A percentile compares a stretch with the other conserved stretches of the same genome.
These are phyloP conservation scores for Hypolimnas misippus DNA, from an alignment of 2,888 invertebrate genomes.

Conservation along the genomic window DNA sequence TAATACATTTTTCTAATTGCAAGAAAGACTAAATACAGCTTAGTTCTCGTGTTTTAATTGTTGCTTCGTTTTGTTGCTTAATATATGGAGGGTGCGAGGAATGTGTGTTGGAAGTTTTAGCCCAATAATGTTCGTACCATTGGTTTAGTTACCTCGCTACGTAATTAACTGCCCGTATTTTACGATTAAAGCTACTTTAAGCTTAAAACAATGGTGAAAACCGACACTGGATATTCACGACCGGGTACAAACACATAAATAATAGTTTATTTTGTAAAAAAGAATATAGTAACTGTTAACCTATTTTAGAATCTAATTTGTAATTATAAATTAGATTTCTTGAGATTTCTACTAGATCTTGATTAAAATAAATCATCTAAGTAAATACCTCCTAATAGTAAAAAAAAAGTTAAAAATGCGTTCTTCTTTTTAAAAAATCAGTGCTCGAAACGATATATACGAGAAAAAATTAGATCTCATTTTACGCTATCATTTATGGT, in stretches of 20 bases:
- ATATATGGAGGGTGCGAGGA: background rate
- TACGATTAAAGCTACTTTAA: slow-evolving; percentile 3
- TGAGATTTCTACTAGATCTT: too few species aligned
- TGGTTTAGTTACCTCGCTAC: slow-evolving; percentile 3
- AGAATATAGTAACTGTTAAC: too few species aligned
- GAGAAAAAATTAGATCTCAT: background rate
- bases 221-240: background rate
- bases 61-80: background rate
- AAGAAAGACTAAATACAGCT: background rate
- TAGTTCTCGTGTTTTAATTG: background rate
- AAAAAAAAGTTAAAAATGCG: too few species aligned
- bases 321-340: too few species aligned
- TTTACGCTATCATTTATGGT: background rate
- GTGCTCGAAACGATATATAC: too few species aligned
- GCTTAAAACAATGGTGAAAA: background rate
- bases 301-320: too few species aligned
- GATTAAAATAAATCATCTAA: too few species aligned
- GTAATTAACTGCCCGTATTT: slow-evolving; percentile 9
- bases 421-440: too few species aligned
- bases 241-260: background rate
- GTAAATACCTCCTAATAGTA: too few species aligned
- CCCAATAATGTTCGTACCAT: slow-evolving; percentile 5
- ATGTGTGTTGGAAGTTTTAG: slow-evolving; percentile 4
- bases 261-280: background rate
- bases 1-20: background rate